A percentile compares a stretch with the other conserved stretches of the same genome.
Evolutionary conservation across 2,888 invertebrate species (phyloP).

Genomic region (Norana najaformis): DNA sequence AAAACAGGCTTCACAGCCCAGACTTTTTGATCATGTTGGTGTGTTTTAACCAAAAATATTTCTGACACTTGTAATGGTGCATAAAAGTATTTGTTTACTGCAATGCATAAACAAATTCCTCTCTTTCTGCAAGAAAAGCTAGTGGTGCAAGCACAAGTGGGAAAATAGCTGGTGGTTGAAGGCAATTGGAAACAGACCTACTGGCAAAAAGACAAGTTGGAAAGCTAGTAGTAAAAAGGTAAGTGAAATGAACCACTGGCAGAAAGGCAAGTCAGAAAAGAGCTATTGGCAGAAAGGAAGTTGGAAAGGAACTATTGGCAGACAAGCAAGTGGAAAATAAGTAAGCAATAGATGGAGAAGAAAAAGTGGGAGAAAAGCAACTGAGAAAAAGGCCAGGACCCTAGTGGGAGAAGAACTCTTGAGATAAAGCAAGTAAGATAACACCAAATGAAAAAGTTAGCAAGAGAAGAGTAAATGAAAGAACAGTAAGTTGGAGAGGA

Average conservation of each 20-base stretch:
- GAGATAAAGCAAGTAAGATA: not conserved
- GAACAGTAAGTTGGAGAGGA: not conserved
- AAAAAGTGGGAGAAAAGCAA: not conserved
- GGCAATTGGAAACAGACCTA: not conserved
- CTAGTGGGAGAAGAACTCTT: not conserved
- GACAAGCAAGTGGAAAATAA: not conserved
- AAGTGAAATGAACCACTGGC: not conserved
- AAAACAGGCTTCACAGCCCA: too few species aligned
- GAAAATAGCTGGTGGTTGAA: not conserved
- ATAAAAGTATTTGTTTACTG: too few species aligned
- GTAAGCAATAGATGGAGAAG: too few species aligned
- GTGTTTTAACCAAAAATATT: too few species aligned
- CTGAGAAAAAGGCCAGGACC: not conserved
- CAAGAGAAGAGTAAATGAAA: not conserved
- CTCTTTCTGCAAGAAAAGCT: too few species aligned
- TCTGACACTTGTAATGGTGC: too few species aligned
- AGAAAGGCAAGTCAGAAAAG: not conserved
- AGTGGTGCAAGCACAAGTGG: not conserved
- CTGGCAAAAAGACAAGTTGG: not conserved
- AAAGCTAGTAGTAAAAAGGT: not conserved
- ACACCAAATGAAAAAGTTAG: not conserved
- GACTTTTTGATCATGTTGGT: too few species aligned
- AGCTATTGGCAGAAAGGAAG: not conserved
- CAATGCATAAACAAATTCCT: too few species aligned
- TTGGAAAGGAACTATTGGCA: not conserved